Conservation (phyloP, 1,140 invertebrate species). For the Agraylea sexmaculata region DNA sequence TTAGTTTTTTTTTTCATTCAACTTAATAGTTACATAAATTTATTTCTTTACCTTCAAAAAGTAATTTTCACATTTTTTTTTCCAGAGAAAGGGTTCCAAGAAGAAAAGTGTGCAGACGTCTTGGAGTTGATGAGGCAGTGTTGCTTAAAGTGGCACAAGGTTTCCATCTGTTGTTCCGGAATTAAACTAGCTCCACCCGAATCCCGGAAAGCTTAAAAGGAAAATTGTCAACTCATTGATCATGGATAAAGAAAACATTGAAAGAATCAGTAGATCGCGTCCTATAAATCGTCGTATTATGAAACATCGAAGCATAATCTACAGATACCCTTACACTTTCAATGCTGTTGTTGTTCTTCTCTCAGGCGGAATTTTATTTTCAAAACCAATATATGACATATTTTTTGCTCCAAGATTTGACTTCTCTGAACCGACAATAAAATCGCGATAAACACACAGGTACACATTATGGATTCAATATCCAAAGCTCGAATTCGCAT, state of each 20-base stretch:
- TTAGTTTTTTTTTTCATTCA: constrained; percentile 7
- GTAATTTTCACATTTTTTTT: constrained; percentile 14
- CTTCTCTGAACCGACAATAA: constrained; percentile 26
- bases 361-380: constrained; percentile 47
- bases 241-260: neutral
- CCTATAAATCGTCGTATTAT: constrained; percentile 11
- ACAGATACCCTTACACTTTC: constrained; percentile 36
- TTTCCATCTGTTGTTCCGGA: constrained; percentile 52
- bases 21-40: neutral
- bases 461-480: constrained; percentile 60
- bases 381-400: constrained; percentile 57
- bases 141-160: constrained; percentile 45
- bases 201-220: neutral
- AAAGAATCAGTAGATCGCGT: too few species aligned
- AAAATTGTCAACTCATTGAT: neutral
- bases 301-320: constrained; percentile 34
- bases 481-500: constrained; percentile 58
- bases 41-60: constrained; percentile 24
- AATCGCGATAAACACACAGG: constrained; percentile 12
- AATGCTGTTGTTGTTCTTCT: constrained; percentile 34
- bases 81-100: constrained; percentile 56
- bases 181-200: constrained; percentile 39
- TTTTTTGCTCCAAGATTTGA: constrained; percentile 33
- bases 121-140: constrained; percentile 54
- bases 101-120: constrained; percentile 43